Base-by-base conservation (phyloP, 2,113 vertebrate species). In the Oryzias celebensis region DNA sequence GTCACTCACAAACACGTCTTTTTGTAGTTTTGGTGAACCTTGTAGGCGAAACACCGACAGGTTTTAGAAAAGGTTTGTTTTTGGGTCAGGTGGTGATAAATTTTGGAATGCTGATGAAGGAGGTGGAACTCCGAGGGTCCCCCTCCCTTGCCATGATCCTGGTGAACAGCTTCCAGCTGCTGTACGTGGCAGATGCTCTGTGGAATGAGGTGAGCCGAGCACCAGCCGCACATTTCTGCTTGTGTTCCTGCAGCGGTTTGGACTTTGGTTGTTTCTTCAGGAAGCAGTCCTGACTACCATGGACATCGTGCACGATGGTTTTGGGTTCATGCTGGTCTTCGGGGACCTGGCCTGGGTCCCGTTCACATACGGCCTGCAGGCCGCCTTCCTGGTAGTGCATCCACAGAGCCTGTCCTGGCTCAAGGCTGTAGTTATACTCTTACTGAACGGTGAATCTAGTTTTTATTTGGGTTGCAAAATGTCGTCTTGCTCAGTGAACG, bases 251-350 rank as follows among this genome's bases (percentile, higher is more conserved):
- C 42, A 60, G 50, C 43, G 1, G 6, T 44, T 50, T 13, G 13
- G 10, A 58, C 6, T 0, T 24, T 6, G 6, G 17, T 14, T 62
- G 18, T 51, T 18, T 0, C 54, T 50, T 59, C 87, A 96, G 95
- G 95, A 95, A 71, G 93, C 93, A 0, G 67, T 96, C 44, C 90
- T 96, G 28, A 95, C 93, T 22, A 95, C 95, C 48, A 96, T 96
- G 94, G 95, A 96, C 81, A 96, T 96, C 14, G 91, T 91, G 5
- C 94, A 94, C 0, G 94, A 96, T 0, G 95, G 95, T 2, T 96
- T 96, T 58, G 95, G 95, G 41, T 96, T 97, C 81, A 96, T 97
- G 95, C 65, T 96, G 82, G 94, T 88, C 2, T 97, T 96, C 3
- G 95, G 95, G 16, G 93, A 96, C 83, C 77, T 97, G 47, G 88